phyloP scores from a whole-genome alignment of 2,888 invertebrate genomes.

The Calameuta idolon region DNA sequence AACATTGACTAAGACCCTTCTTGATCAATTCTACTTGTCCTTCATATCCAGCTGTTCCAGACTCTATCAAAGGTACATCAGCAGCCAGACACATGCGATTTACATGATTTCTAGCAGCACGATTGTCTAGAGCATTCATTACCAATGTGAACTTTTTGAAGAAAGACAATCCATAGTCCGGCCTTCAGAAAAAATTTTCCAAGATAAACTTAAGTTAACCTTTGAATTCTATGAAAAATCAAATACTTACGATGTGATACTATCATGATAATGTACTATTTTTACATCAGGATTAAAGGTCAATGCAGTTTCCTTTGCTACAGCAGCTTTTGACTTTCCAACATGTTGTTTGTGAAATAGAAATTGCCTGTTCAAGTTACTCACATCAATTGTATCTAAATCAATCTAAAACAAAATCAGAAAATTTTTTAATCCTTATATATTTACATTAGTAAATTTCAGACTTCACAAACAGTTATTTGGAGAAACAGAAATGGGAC shows the following conservation, averaged over 20 bases:
- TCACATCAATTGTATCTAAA: conserved; percentile 99
- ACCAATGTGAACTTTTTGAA: conserved; percentile 93
- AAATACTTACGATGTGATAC: conserved; percentile 84
- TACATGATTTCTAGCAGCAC: conserved; percentile 96
- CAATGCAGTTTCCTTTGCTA: conserved; percentile 90
- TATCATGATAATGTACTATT: conserved; percentile 92
- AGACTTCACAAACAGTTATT: too few relatives aligned
- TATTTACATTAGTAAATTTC: neutral
- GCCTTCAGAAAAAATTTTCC: conserved; percentile 71
- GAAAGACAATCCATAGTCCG: conserved; percentile 90
- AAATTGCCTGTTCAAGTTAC: conserved; percentile 98
- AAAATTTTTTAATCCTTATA: neutral
- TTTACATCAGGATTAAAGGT: conserved; percentile 89
- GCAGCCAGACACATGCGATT: conserved; percentile 98
- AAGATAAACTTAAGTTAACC: neutral
- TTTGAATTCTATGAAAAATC: neutral
- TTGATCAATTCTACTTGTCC: conserved; percentile 94
- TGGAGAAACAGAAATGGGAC: too few relatives aligned
- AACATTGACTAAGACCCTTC: conserved; percentile 92
- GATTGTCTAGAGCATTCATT: conserved; percentile 96
- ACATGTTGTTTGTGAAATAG: conserved; percentile 99
- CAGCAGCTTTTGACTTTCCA: conserved; percentile 94
- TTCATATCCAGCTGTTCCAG: conserved; percentile 96
- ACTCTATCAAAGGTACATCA: conserved; percentile 93
- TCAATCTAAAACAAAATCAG: conserved; percentile 84